Percentiles rank a stretch among this genome's conserved stretches.
phyloP scores from a whole-genome alignment of 2,888 invertebrate species.

The Brachynemurus nebulosus region DNA sequence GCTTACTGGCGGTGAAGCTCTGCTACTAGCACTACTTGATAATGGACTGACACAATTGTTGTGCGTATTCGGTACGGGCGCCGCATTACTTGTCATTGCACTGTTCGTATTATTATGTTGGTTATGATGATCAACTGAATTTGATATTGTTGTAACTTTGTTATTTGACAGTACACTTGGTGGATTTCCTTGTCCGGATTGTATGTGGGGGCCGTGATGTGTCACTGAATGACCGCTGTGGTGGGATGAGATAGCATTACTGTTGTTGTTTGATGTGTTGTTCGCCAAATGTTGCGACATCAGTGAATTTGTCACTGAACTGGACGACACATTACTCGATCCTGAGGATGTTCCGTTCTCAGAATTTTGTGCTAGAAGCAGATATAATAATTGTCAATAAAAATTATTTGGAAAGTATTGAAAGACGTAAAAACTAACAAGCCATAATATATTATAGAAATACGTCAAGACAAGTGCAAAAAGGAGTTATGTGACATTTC shows the following conservation, averaged over 20 bases:
- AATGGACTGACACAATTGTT: constrained; percentile 30
- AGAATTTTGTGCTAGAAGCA: constrained; percentile 28
- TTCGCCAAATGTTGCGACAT: constrained; percentile 1
- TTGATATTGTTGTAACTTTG: constrained; percentile 3
- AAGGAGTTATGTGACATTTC: too few relatives aligned
- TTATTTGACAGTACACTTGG: background rate
- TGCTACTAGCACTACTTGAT: constrained; percentile 38
- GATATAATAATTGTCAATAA: too few relatives aligned
- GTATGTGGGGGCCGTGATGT: too few relatives aligned
- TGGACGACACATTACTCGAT: constrained; percentile 25
- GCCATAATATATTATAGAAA: too few relatives aligned
- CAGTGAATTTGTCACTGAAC: constrained; percentile 10
- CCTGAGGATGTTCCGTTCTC: constrained; percentile 30
- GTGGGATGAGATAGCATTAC: too few relatives aligned
- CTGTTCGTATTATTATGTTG: constrained; percentile 9
- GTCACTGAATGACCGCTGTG: too few relatives aligned
- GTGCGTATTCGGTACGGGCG: constrained; percentile 14
- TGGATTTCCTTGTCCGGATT: too few relatives aligned
- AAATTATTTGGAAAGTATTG: too few relatives aligned
- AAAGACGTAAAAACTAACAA: too few relatives aligned
- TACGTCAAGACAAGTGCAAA: too few relatives aligned
- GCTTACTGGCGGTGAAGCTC: constrained; percentile 35
- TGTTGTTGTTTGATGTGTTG: constrained; percentile 7
- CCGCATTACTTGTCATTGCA: constrained; percentile 9
- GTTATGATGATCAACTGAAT: constrained; percentile 8